A percentile compares a stretch with the other conserved stretches of the same genome.
phyloP scores from a whole-genome alignment of 2,797 vertebrate genomes.

The Schizothorax lantsangensis region DNA sequence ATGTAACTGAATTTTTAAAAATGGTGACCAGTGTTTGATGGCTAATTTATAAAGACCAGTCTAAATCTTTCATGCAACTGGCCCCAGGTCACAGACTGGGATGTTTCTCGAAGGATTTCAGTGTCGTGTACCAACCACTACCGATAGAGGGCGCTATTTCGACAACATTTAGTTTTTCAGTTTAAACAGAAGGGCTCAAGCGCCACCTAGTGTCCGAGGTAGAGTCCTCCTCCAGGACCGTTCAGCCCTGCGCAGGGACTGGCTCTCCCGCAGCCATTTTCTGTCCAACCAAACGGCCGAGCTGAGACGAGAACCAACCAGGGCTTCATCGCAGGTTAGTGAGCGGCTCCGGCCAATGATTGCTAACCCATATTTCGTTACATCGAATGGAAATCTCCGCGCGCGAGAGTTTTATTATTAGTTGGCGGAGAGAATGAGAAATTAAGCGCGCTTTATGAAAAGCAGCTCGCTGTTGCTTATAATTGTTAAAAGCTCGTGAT shows the following conservation, averaged over 20 bases:
- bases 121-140: not conserved
- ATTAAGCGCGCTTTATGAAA: conserved; percentile 72
- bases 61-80: not conserved
- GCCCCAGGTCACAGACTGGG: not conserved
- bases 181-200: not conserved
- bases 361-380: conserved; percentile 94
- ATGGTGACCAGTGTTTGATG: not conserved
- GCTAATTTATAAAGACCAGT: not conserved
- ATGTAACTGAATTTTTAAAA: not conserved
- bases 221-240: not conserved
- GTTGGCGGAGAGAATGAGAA: conserved; percentile 74
- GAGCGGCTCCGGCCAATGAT: conserved; percentile 98
- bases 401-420: conserved; percentile 77
- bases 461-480: conserved; percentile 22
- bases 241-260: conserved; percentile 92
- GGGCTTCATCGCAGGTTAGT: conserved; percentile 98
- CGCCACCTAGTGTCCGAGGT: conserved; percentile 2
- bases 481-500: conserved; percentile 26
- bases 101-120: not conserved
- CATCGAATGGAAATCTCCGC: conserved; percentile 98
- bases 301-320: conserved; percentile 80
- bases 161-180: not conserved
- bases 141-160: not conserved
- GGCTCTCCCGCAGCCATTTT: conserved; percentile 99
- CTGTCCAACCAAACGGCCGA: conserved; percentile 97